Base-by-base conservation (phyloP, 2,888 invertebrate genomes). In the Tinea trinotella region DNA sequence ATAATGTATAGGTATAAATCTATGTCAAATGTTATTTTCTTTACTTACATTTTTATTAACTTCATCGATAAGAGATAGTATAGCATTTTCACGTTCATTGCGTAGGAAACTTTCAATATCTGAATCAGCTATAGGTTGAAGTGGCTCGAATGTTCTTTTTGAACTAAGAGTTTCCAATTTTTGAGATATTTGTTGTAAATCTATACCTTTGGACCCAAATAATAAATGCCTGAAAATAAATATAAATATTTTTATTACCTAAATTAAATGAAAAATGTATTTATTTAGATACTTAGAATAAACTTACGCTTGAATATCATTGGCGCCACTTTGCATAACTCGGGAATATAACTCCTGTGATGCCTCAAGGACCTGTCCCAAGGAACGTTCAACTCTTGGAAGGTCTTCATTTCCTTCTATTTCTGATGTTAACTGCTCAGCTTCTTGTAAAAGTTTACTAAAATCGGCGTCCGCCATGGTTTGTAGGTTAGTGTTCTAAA, bases 41-140 rank as follows among this genome's bases (percentile, higher is more conserved):
- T 15, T 55, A 84, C 88, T 88, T 84, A 95, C 95, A 76, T 91
- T 91, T 78, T 91, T 92, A 64, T 94, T 93, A 15, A 94, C 94
- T 70, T 95, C 94, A 74, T 98, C 97, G 64, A 98, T 95, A 1
- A 96, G 91, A 3, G 95, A 92, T 12, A 98, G 80, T 64, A 98
- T 93, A 0, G 96, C 95, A 89, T 97, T 98, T 82, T 97, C 95
- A 58, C 95, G 90, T 81, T 98, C 97, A 87, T 97, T 97, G 71
- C 93, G 92, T 13, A 98, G 79, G 72, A 93, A 97, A 64, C 93
- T 93, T 61, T 93, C 92, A 60, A 98, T 93, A 74, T 98, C 97
- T 13, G 96, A 94, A 68, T 97, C 97, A 34, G 93, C 92, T 52
- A 95, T 92, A 0, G 97, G 95, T 78, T 97, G 96, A 17, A 97